Base-by-base conservation (phyloP, 2,888 invertebrate genomes). In the Eupithecia tripunctaria region DNA sequence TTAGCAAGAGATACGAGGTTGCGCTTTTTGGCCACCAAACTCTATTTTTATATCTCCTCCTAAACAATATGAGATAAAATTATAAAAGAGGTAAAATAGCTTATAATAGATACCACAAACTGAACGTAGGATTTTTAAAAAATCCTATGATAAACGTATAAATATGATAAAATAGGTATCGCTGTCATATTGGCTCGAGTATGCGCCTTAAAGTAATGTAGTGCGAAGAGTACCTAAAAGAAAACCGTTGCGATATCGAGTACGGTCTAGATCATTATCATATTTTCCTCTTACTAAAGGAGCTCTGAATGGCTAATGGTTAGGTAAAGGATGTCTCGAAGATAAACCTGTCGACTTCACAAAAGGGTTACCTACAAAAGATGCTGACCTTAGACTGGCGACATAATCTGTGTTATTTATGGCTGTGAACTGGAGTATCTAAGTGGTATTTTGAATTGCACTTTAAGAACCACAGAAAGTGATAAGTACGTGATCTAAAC, bases 341-440 rank as follows among this genome's bases (percentile, higher is more conserved):
- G 81, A 85, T 85, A 76, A 84, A 84, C 60, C 29, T 27, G 60
- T 60, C 29, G 25, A 25, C 29, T 29, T 29, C 60, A 29, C 60
- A 60, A 60, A 60, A 29, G 60, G 60, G 18, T 56, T 56, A 56
- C 25, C 12, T 25, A 25, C 25, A 56, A 14, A 51, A 12, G 56
- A 56, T 25, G 56, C 56, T 56, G 25, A 25, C 56, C 25, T 51
- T 51, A 51, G 56, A 25, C 25, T 25, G 12, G 25, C 56, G 25
- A 56, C 56, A 25, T 56, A 56, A 25, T 56, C 51, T 21, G 21
- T 51, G 8, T 25, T 56, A 25, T 56, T 25, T 5, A 56, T 56
- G 14, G 56, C 25, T 56, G 2, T 0, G 7, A 1, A 51, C 0
- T 3, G 8, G 21, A 21, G 18, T 43, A 43, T n/a, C n/a, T 47